phyloP scores from a whole-genome alignment of 2,797 vertebrate genomes.

The Sylvilagus floridanus region DNA sequence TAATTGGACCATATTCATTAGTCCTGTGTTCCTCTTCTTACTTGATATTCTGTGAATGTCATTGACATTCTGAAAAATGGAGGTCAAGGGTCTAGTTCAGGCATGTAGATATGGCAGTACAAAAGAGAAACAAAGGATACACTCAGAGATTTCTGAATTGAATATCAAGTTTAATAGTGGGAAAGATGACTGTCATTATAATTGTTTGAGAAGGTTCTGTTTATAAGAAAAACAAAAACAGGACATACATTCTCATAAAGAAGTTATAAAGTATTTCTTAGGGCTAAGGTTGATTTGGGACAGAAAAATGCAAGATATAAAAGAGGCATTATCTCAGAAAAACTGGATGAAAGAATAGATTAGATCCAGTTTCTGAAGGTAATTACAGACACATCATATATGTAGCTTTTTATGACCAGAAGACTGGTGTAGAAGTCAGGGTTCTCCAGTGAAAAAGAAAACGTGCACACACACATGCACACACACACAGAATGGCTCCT shows the following conservation, averaged over 20 bases:
- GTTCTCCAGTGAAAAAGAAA: neutral
- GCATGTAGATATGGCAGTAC: neutral
- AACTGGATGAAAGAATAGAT: neutral
- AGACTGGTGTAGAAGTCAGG: neutral
- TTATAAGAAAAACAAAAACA: slow-evolving; percentile 21
- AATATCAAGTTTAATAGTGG: neutral
- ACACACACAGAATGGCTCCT: neutral
- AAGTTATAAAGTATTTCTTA: neutral
- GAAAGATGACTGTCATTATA: neutral
- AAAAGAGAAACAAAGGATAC: neutral
- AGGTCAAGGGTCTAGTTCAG: neutral
- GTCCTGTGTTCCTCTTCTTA: neutral
- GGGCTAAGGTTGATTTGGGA: neutral
- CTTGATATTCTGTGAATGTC: neutral
- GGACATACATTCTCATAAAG: neutral
- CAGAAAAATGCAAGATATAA: neutral
- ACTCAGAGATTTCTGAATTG: neutral
- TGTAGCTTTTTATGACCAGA: neutral
- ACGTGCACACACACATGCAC: neutral
- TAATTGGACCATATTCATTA: neutral
- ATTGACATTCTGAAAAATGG: slow-evolving; percentile 21
- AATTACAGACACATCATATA: neutral
- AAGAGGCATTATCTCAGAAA: neutral
- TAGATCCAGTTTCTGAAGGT: neutral
- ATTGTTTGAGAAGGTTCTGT: slow-evolving; percentile 22